These are phyloP conservation scores for Aleiodes testaceus DNA, from an alignment of 2,888 invertebrate species.

Conservation along the genomic window DNA sequence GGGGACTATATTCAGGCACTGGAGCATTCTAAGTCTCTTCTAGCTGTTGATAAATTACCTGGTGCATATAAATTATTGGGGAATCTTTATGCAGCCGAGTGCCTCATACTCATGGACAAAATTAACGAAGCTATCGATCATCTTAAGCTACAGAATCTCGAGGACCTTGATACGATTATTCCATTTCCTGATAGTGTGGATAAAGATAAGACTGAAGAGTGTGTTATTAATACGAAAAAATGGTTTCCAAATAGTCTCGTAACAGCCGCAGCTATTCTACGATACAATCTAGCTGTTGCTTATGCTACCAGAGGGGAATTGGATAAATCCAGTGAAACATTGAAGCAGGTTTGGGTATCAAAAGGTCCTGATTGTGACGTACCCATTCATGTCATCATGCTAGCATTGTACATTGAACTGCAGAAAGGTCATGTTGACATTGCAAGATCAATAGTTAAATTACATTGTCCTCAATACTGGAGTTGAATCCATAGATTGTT, in stretches of 20 bases:
- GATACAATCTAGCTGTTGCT: constrained; percentile 86
- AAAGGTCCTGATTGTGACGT: constrained; percentile 74
- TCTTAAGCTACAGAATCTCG: constrained; percentile 84
- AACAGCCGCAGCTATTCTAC: constrained; percentile 81
- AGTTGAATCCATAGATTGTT: constrained; percentile 34
- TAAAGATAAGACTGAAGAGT: constrained; percentile 72
- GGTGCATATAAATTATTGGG: constrained; percentile 85
- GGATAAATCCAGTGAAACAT: constrained; percentile 77
- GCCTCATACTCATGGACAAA: constrained; percentile 86
- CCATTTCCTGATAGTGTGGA: constrained; percentile 62
- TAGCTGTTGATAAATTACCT: constrained; percentile 82
- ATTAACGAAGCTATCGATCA: constrained; percentile 89
- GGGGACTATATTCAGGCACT: constrained; percentile 88
- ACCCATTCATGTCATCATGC: constrained; percentile 79
- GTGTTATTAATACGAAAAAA: constrained; percentile 54
- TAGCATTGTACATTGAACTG: constrained; percentile 80
- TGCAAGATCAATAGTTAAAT: constrained; percentile 78
- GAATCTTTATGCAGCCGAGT: constrained; percentile 92
- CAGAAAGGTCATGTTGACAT: constrained; percentile 75
- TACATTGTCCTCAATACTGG: constrained; percentile 75
- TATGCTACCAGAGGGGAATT: constrained; percentile 84
- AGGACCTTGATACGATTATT: constrained; percentile 74
- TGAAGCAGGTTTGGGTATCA: constrained; percentile 76
- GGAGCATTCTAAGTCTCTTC: constrained; percentile 83
- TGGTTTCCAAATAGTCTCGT: constrained; percentile 80